Percentiles rank a stretch among this genome's conserved stretches.
phyloP scores from a whole-genome alignment of 2,797 vertebrate species.

The Adelosebastes latens region DNA sequence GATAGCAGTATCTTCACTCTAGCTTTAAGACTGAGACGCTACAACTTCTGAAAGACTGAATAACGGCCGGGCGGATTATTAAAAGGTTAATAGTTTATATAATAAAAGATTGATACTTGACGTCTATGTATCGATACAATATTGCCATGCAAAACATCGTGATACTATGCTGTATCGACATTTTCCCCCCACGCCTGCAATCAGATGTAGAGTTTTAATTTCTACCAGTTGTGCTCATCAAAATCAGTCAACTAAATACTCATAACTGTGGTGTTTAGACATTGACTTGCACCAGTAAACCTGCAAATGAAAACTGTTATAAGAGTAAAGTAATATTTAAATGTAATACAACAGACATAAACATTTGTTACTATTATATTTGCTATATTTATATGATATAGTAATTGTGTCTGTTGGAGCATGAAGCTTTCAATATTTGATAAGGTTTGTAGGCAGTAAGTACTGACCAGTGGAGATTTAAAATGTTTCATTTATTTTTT shows the following conservation, averaged over 20 bases:
- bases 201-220: neutral
- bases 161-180: no score
- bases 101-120: no score
- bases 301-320: neutral
- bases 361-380: neutral
- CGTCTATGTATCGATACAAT: no score
- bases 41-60: no score
- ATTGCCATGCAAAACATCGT: no score
- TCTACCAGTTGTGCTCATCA: neutral
- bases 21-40: no score
- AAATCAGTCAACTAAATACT: neutral
- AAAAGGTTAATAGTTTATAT: no score
- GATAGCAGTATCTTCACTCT: no score
- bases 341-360: neutral
- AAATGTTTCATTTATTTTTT: neutral
- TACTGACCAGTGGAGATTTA: neutral
- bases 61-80: fast-evolving
- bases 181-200: neutral
- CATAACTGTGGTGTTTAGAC: neutral
- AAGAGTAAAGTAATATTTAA: neutral
- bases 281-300: neutral
- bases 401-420: neutral
- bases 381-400: no score
- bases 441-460: neutral
- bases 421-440: neutral